Evolutionary conservation across 2,797 vertebrate genomes (phyloP).

Genomic region (Ciconia nigra): DNA sequence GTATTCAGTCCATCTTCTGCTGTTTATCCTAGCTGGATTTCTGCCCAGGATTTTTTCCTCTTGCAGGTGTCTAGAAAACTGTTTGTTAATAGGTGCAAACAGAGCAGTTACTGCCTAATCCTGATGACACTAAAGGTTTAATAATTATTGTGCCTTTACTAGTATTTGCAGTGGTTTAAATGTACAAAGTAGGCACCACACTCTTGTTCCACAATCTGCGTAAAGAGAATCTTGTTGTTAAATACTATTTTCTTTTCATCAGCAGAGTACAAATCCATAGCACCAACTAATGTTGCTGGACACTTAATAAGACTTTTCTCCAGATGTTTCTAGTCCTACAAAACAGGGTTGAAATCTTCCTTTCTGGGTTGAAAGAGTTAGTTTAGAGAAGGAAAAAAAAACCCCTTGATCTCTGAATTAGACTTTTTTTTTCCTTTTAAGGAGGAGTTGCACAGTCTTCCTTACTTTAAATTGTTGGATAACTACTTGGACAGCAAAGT

Average conservation of each 20-base stretch:
- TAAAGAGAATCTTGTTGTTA: neutral
- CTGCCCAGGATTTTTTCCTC: neutral
- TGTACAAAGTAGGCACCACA: neutral
- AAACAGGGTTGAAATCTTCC: neutral
- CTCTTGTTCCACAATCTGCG: neutral
- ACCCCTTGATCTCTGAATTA: neutral
- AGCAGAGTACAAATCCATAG: neutral
- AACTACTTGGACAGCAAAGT: constrained; percentile 12
- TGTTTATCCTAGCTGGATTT: neutral
- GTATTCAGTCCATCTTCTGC: constrained; percentile 65
- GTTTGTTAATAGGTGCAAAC: neutral
- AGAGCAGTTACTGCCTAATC: neutral
- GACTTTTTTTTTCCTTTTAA: neutral
- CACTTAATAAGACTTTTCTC: neutral
- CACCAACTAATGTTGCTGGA: neutral
- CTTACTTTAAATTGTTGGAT: neutral
- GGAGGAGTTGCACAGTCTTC: neutral
- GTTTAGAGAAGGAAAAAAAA: neutral
- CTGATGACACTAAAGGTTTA: neutral
- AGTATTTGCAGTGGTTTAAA: neutral
- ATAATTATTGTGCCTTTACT: neutral
- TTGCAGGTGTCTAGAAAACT: neutral
- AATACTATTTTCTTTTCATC: neutral
- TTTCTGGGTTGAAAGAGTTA: neutral
- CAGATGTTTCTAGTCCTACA: neutral